phyloP scores from a whole-genome alignment of 2,797 vertebrate species.

The Alcedo quadribrachys region DNA sequence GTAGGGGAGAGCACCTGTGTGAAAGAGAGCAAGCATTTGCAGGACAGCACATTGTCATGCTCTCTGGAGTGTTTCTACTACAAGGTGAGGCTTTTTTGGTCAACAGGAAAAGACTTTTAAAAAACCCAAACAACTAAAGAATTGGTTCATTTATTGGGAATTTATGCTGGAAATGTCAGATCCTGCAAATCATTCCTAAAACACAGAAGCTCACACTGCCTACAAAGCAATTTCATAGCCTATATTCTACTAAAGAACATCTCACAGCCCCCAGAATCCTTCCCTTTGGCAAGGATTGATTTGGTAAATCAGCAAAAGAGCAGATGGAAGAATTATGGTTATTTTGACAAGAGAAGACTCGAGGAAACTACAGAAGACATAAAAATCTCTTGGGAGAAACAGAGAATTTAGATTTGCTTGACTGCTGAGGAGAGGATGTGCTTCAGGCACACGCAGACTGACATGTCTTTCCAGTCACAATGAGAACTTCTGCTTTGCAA shows the following conservation, averaged over 20 bases:
- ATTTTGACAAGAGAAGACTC: background rate
- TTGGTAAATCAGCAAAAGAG: background rate
- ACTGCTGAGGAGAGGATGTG: background rate
- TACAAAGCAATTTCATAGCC: background rate
- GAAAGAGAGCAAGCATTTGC: background rate
- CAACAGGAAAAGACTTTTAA: background rate
- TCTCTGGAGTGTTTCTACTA: background rate
- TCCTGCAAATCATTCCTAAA: background rate
- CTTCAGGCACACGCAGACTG: background rate
- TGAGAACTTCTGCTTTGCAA: fast-evolving
- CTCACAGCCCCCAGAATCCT: background rate
- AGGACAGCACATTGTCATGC: background rate
- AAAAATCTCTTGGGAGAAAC: background rate
- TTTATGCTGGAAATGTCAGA: background rate
- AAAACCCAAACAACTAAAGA: background rate
- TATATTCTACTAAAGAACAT: background rate
- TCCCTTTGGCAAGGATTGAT: background rate
- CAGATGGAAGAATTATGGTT: background rate
- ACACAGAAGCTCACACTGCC: background rate
- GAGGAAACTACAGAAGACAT: background rate
- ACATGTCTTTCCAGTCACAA: background rate
- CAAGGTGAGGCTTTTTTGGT: background rate
- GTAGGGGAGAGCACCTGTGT: fast-evolving
- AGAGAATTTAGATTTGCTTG: background rate
- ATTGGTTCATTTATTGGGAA: background rate